phyloP scores from a whole-genome alignment of 2,888 invertebrate genomes.

The Apamea sordens region DNA sequence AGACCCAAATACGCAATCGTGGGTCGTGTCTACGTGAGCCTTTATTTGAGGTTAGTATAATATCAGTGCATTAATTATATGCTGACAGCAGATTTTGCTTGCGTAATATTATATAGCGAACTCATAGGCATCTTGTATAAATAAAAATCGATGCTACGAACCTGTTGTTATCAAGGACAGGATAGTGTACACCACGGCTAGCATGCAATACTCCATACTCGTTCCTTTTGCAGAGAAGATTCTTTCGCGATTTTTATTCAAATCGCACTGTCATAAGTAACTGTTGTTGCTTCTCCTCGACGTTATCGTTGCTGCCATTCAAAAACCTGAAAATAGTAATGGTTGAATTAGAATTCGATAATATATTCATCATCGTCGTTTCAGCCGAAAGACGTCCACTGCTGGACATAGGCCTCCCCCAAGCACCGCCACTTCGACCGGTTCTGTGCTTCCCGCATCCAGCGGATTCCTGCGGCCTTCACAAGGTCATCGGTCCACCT shows the following conservation, averaged over 20 bases:
- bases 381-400: neutral
- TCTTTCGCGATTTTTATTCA: constrained; percentile 12
- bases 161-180: constrained; percentile 81
- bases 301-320: constrained; percentile 35
- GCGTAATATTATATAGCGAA: constrained; percentile 5
- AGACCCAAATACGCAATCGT: constrained; percentile 24
- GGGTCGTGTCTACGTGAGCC: neutral
- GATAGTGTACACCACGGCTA: constrained; percentile 74
- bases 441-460: neutral
- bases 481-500: neutral
- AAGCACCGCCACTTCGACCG: neutral
- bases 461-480: neutral
- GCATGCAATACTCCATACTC: constrained; percentile 77
- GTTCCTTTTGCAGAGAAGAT: constrained; percentile 22
- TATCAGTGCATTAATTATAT: constrained; percentile 16
- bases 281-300: constrained; percentile 12
- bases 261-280: constrained; percentile 31
- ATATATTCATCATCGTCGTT: neutral
- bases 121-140: constrained; percentile 1
- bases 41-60: constrained; percentile 16
- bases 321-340: constrained; percentile 56
- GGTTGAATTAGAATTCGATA: constrained; percentile 3
- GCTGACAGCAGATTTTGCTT: constrained; percentile 20
- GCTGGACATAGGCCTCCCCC: neutral
- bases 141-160: constrained; percentile 68